These are phyloP conservation scores for Therioaphis trifolii DNA, from an alignment of 2,888 invertebrate species.

Conservation along the genomic window DNA sequence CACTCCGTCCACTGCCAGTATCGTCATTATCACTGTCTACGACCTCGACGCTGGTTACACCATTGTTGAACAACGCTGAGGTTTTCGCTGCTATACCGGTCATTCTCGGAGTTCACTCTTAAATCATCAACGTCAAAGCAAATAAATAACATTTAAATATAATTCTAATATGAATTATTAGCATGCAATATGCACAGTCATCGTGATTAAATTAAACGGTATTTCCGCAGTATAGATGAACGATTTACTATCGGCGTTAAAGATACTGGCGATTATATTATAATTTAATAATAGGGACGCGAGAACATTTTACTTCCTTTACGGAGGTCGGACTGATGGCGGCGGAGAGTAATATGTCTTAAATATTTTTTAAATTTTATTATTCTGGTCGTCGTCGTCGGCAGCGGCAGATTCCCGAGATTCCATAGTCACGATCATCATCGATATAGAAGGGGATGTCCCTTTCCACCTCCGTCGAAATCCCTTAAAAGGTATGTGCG, in stretches of 20 bases:
- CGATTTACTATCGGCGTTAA: background rate
- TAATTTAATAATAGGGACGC: constrained; percentile 50
- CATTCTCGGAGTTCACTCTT: background rate
- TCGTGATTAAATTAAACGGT: background rate
- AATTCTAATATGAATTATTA: no score
- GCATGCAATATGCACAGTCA: background rate
- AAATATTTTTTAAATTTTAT: constrained; percentile 60
- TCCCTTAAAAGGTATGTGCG: constrained; percentile 50
- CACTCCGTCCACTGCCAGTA: background rate
- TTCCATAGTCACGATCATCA: constrained; percentile 47
- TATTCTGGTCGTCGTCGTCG: constrained; percentile 45
- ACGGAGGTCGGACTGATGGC: background rate
- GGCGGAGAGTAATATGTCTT: constrained; percentile 37
- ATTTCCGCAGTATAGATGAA: background rate
- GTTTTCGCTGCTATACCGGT: constrained; percentile 15
- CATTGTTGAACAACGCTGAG: constrained; percentile 52
- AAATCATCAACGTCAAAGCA: background rate
- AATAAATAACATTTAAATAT: background rate
- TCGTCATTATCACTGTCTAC: constrained; percentile 39
- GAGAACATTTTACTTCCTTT: background rate
- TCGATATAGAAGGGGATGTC: constrained; percentile 21
- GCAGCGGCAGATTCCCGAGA: constrained; percentile 38
- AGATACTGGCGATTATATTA: constrained; percentile 31
- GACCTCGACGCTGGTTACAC: constrained; percentile 45
- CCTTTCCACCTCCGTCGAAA: constrained; percentile 11